These are phyloP conservation scores for Diploptera punctata DNA, from an alignment of 2,888 invertebrate species.

Conservation along the genomic window DNA sequence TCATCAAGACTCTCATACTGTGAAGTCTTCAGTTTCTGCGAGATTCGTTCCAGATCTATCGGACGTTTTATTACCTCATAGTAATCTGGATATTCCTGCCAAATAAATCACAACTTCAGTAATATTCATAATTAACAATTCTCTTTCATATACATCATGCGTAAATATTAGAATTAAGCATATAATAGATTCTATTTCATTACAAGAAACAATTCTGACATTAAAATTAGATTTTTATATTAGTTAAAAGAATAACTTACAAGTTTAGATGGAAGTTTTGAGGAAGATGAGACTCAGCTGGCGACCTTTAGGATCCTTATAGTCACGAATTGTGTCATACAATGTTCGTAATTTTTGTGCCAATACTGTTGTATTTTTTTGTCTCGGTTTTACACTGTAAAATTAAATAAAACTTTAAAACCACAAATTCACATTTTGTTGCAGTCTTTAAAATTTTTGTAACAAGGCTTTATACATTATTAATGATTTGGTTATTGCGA, in stretches of 20 bases:
- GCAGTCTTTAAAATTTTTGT: no score
- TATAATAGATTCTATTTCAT: no score
- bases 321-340: constrained; percentile 90
- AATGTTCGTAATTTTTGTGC: constrained; percentile 83
- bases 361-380: constrained; percentile 56
- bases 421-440: no score
- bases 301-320: constrained; percentile 84
- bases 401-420: no score
- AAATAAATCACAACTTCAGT: no score
- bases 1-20: constrained; percentile 85
- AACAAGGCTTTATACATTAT: no score
- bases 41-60: constrained; percentile 95
- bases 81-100: constrained; percentile 92
- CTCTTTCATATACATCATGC: no score
- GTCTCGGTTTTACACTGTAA: constrained; percentile 56
- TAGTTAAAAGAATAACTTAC: constrained; percentile 55
- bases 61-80: constrained; percentile 97
- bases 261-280: constrained; percentile 89
- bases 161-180: no score
- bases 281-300: constrained; percentile 94
- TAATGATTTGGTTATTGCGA: no score
- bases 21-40: constrained; percentile 79
- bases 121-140: no score
- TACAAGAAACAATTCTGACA: no score
- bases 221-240: no score